Evolutionary conservation across 2,797 vertebrate species (phyloP).

Genomic region (Aplochiton taeniatus): DNA sequence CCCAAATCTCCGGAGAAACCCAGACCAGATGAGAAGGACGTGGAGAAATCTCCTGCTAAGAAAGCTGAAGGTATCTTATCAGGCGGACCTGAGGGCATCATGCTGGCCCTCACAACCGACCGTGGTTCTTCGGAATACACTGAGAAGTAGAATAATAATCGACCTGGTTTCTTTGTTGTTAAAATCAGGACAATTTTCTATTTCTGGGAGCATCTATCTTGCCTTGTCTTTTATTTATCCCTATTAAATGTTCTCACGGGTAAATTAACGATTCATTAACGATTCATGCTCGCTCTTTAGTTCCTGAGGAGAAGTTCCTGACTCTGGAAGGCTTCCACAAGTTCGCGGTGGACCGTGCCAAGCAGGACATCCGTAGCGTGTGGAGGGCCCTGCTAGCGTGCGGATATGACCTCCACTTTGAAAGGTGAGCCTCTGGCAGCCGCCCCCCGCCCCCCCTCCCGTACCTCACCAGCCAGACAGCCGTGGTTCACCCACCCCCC

Average conservation of each 20-base stretch:
- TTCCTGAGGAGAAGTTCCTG: conserved; percentile 93
- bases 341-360: conserved; percentile 93
- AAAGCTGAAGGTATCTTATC: conserved; percentile 86
- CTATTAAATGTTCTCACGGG: too few species aligned
- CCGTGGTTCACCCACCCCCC: neutral
- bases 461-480: conserved; percentile 1
- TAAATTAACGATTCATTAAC: conserved; percentile 4
- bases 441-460: neutral
- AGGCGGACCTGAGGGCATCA: too few species aligned
- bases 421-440: conserved; percentile 79
- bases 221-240: neutral
- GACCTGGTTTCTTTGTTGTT: too few species aligned
- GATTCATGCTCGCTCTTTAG: conserved; percentile 63
- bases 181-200: too few species aligned
- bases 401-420: conserved; percentile 96
- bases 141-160: too few species aligned
- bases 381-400: conserved; percentile 96
- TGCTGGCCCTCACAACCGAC: neutral
- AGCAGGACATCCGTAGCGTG: conserved; percentile 96
- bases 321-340: conserved; percentile 96
- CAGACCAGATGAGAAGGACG: conserved; percentile 93
- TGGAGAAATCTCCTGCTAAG: conserved; percentile 95
- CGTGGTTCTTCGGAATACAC: too few species aligned
- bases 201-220: too few species aligned
- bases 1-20: conserved; percentile 96